These are phyloP conservation scores for Eupithecia subumbrata DNA, from an alignment of 2,888 invertebrate genomes.

Conservation along the genomic window DNA sequence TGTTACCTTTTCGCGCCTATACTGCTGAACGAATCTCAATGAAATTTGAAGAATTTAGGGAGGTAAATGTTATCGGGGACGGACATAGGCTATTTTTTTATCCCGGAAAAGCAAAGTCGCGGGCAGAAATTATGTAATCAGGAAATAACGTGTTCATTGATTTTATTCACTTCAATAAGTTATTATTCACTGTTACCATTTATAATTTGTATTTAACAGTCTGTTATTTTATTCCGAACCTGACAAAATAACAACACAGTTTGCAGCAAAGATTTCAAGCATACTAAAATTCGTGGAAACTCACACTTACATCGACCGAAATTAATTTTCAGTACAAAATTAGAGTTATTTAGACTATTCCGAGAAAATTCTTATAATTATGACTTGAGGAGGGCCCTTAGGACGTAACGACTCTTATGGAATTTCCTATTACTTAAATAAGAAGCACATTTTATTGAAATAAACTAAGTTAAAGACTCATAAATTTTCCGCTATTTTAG, in stretches of 20 bases:
- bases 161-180: neutral
- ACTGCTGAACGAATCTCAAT: too few relatives aligned
- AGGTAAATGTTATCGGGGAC: too few relatives aligned
- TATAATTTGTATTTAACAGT: neutral
- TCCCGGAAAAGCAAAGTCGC: too few relatives aligned
- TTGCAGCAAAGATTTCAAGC: neutral
- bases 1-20: too few relatives aligned
- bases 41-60: too few relatives aligned
- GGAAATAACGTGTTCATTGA: too few relatives aligned
- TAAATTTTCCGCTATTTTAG: neutral
- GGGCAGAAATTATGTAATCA: too few relatives aligned
- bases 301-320: neutral
- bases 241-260: neutral
- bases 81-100: too few relatives aligned
- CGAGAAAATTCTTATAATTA: neutral
- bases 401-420: neutral
- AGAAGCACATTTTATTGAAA: neutral
- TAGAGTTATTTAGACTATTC: neutral
- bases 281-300: neutral
- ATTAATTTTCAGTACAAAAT: neutral
- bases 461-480: neutral
- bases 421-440: neutral
- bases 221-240: neutral
- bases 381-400: neutral
- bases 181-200: neutral